A percentile compares a stretch with the other conserved stretches of the same genome.
Conservation (phyloP, 2,888 invertebrate species). For the Tenthredo notha region DNA sequence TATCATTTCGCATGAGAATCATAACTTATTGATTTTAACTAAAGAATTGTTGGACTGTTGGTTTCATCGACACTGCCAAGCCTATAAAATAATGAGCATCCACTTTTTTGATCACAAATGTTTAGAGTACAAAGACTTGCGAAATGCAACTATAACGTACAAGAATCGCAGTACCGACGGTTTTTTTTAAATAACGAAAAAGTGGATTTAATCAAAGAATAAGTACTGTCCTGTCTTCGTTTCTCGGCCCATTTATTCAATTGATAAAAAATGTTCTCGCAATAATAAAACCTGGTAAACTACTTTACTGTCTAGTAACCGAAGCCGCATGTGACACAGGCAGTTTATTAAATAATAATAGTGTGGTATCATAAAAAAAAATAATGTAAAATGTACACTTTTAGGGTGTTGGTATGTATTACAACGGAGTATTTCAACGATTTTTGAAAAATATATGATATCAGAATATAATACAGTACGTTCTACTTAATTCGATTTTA, state of each 20-base stretch:
- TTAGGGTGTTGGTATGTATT: too few species aligned
- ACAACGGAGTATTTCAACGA: too few species aligned
- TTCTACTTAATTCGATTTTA: too few species aligned
- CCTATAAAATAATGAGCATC: slow-evolving; percentile 40
- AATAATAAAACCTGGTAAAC: neutral
- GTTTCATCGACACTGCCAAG: slow-evolving; percentile 49
- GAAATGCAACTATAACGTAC: slow-evolving; percentile 7
- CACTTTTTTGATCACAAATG: neutral
- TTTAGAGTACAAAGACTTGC: slow-evolving; percentile 26
- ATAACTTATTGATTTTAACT: neutral
- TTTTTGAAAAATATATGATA: too few species aligned
- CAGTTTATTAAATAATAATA: too few species aligned
- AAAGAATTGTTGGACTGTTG: neutral
- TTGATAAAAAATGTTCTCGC: neutral
- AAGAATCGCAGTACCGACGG: slow-evolving; percentile 35
- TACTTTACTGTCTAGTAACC: neutral
- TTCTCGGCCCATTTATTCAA: too few species aligned
- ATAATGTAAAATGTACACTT: too few species aligned
- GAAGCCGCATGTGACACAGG: too few species aligned
- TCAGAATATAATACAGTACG: too few species aligned
- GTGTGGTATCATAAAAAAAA: too few species aligned
- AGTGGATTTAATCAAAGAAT: slow-evolving; percentile 27
- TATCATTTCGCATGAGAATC: slow-evolving; percentile 37
- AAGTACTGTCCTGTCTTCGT: neutral
- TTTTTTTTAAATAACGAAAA: slow-evolving; percentile 38